Percentiles rank a stretch among this genome's conserved stretches.
Conservation (phyloP, 2,797 vertebrate species). For the Ammospiza maritima region DNA sequence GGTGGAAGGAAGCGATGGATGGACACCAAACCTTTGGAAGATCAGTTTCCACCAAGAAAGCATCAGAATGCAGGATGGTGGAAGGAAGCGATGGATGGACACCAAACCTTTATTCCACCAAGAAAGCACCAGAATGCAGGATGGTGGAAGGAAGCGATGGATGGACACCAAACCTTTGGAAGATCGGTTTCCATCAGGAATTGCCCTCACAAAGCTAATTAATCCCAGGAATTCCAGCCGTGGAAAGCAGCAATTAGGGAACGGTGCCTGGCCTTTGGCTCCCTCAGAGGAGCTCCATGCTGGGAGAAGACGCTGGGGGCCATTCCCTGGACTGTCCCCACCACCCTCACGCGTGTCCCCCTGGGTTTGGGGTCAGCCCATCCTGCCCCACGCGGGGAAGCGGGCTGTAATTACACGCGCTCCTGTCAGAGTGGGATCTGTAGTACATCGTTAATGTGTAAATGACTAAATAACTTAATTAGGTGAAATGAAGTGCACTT, state of each 20-base stretch:
- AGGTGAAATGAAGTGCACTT: conserved; percentile 81
- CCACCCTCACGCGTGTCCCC: background rate
- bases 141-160: too few species aligned
- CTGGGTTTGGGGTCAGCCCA: conserved; percentile 13
- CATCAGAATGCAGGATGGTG: too few species aligned
- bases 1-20: too few species aligned
- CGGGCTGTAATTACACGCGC: conserved; percentile 71
- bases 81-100: too few species aligned
- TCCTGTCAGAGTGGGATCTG: conserved; percentile 75
- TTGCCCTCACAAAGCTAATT: background rate
- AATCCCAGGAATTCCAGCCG: background rate
- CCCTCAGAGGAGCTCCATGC: background rate
- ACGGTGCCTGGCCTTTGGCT: background rate
- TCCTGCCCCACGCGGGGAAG: background rate
- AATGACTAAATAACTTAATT: conserved; percentile 83
- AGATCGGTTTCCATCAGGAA: background rate
- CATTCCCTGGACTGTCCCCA: background rate
- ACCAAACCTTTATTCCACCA: too few species aligned
- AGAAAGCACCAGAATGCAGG: too few species aligned
- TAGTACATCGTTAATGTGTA: conserved; percentile 75
- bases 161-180: too few species aligned
- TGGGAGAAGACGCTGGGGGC: conserved; percentile 37
- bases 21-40: too few species aligned
- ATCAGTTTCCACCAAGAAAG: too few species aligned
- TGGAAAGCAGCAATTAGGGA: background rate